Conservation (phyloP, 2,113 vertebrate genomes). For the Amblyornis subalaris region DNA sequence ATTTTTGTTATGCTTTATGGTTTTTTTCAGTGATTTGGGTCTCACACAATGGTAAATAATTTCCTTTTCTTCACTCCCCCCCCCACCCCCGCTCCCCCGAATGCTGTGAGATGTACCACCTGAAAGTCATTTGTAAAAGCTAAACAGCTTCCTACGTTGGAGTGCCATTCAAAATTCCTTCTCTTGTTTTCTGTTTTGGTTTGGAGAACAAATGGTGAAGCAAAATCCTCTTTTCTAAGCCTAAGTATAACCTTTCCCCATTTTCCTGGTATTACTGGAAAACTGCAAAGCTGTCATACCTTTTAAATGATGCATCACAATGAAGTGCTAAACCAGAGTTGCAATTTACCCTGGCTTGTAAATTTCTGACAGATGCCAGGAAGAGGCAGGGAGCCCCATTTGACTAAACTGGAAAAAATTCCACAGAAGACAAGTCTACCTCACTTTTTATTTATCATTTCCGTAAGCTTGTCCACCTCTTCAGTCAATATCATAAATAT, state of each 20-base stretch:
- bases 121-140: not conserved
- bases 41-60: not conserved
- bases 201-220: not conserved
- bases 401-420: slow-evolving; percentile 72
- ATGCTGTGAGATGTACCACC: not conserved
- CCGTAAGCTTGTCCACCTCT: slow-evolving; percentile 28
- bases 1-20: not conserved
- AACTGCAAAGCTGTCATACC: slow-evolving; percentile 54
- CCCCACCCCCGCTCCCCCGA: fast-evolving
- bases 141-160: not conserved
- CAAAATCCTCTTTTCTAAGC: slow-evolving; percentile 45
- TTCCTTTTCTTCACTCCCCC: not conserved
- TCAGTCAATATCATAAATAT: slow-evolving; percentile 60
- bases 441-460: slow-evolving; percentile 67
- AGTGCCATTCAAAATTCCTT: not conserved
- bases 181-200: not conserved
- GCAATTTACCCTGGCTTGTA: slow-evolving; percentile 68
- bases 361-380: slow-evolving; percentile 57
- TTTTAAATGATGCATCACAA: slow-evolving; percentile 70
- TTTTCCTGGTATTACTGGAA: slow-evolving; percentile 58
- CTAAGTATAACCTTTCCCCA: slow-evolving; percentile 27
- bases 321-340: slow-evolving; percentile 71
- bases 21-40: not conserved
- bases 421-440: slow-evolving; percentile 60
- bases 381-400: slow-evolving; percentile 48